A percentile compares a stretch with the other conserved stretches of the same genome.
Evolutionary conservation across 2,888 invertebrate species (phyloP).

Genomic region (Clusia tigrina): DNA sequence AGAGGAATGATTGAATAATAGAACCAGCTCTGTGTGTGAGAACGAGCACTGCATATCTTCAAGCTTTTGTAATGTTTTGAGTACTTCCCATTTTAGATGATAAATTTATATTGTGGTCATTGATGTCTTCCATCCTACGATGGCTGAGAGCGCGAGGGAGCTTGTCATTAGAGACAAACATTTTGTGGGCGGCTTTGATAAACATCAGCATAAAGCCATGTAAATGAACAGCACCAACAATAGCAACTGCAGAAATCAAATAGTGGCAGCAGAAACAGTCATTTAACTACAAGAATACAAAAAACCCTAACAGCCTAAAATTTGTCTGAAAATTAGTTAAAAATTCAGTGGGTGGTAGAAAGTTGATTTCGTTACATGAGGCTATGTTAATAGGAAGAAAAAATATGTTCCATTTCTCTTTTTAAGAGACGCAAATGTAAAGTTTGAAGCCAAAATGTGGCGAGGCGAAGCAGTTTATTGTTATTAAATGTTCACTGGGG

Average conservation of each 20-base stretch:
- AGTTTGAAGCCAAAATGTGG: background rate
- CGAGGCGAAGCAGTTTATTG: background rate
- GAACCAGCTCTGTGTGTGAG: too few relatives aligned
- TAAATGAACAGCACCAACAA: conserved; percentile 3
- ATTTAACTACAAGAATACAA: too few relatives aligned
- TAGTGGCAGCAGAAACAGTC: background rate
- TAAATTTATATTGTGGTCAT: background rate
- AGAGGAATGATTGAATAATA: too few relatives aligned
- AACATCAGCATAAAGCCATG: conserved; percentile 4
- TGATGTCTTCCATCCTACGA: background rate
- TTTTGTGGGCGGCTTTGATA: conserved; percentile 1
- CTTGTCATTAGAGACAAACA: background rate
- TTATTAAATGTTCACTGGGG: conserved; percentile 5
- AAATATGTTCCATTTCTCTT: background rate
- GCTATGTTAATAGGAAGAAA: background rate
- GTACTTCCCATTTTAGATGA: background rate
- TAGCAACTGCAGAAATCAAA: background rate
- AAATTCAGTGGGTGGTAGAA: background rate
- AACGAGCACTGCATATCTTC: background rate
- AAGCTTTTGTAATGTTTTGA: background rate
- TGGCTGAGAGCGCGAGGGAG: background rate
- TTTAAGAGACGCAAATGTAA: background rate
- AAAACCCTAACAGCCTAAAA: background rate
- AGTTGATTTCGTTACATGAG: background rate
- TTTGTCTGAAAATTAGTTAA: background rate